Evolutionary conservation across 2,797 vertebrate species (phyloP), one percentile per base, ranked within the genome.

Genomic region (Sebastolobus alascanus): DNA sequence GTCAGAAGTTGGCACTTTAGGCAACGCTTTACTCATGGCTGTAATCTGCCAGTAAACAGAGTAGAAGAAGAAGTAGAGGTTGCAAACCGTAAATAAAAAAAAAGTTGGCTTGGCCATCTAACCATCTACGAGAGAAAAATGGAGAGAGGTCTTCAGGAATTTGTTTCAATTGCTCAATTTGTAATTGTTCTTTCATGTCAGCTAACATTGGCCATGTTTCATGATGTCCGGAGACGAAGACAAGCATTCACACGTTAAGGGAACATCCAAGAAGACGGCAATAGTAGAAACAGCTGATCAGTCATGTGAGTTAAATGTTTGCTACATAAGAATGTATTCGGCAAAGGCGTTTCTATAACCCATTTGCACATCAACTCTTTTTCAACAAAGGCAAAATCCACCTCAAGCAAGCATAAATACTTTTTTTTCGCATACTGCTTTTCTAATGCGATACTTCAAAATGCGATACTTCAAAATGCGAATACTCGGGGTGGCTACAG

Each of bases 401-500:
- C 18, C 0, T 54, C 50, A 54, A 54, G 50, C 20, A 8, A 52
- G 50, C 50, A 52, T 52, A 52, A 52, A 20, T 8, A 20, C 20
- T 52, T 52, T 52, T 52, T 52, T 52, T 52, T n/a, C 8, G 8
- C 16, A 46, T 16, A 46, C 43, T 18, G 50, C 50, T 54, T 54
- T 52, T 54, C 50, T 11, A n/a, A 54, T n/a, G 50, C 40, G 35
- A 35, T 43, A 43, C 1, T 43, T 43, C 40, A 50, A 50, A n/a
- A 54, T n/a, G 50, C 40, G 35, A 35, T 43, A 43, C 1, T 43
- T 43, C 40, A 50, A 50, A 50, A 20, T 50, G 46, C 18, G 20
- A 50, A 50, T 46, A 46, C 0, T 46, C 6, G 0, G 43, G 16
- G 0, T 46, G 43, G 43, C 43, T 18, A 18, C 18, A 46, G 43